Percentiles rank a stretch among this genome's conserved stretches.
These are phyloP conservation scores for Plectrocnemia conspersa DNA, from an alignment of 1,140 invertebrate genomes.

Conservation along the genomic window DNA sequence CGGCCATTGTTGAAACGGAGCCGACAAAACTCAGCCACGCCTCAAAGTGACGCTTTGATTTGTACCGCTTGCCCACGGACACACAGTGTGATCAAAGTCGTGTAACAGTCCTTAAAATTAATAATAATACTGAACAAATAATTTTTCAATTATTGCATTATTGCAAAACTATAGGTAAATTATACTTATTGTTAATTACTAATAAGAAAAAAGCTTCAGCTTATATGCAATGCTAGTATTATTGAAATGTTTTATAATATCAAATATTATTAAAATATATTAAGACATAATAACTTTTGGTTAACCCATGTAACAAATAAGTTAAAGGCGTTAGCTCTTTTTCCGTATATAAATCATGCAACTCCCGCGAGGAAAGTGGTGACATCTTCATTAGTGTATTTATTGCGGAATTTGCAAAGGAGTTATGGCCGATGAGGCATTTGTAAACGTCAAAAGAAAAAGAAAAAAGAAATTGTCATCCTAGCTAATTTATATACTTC, in stretches of 20 bases:
- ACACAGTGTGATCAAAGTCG: neutral
- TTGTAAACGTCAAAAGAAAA: slow-evolving; percentile 14
- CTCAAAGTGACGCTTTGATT: neutral
- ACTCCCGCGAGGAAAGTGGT: slow-evolving; percentile 19
- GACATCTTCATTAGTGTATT: slow-evolving; percentile 35
- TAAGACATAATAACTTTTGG: too few species aligned
- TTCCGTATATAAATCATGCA: slow-evolving; percentile 22
- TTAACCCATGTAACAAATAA: neutral
- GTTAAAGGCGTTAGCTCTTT: slow-evolving; percentile 2
- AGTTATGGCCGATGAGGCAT: slow-evolving; percentile 5
- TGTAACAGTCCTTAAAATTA: too few species aligned
- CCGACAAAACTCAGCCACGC: neutral
- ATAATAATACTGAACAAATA: too few species aligned
- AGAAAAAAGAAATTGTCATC: too few species aligned
- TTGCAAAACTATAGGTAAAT: too few species aligned
- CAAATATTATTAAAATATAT: too few species aligned
- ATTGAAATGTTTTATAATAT: too few species aligned
- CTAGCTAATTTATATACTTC: too few species aligned
- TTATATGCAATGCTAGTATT: too few species aligned
- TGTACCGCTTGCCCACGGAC: neutral
- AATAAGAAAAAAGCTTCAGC: too few species aligned
- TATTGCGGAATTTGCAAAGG: slow-evolving; percentile 24
- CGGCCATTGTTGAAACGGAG: neutral
- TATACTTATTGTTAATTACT: too few species aligned
- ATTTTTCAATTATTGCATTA: too few species aligned